Evolutionary conservation across 2,888 invertebrate species (phyloP).

Genomic region (Napeogenes inachia): DNA sequence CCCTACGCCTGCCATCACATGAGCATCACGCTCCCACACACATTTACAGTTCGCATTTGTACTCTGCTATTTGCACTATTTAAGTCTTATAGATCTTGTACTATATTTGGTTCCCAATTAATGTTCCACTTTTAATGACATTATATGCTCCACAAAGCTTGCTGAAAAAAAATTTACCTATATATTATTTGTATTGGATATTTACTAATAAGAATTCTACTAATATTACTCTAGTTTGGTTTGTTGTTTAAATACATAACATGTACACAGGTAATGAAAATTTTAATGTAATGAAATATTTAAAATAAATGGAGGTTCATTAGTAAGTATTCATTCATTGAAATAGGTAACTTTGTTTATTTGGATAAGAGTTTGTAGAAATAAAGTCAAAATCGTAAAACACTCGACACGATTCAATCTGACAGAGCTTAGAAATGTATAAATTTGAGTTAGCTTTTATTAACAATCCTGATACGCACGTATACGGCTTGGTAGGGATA

Average conservation of each 20-base stretch:
- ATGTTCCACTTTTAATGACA: constrained; percentile 26
- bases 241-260: not conserved
- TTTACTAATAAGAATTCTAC: not conserved
- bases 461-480: constrained; percentile 32
- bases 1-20: constrained; percentile 75
- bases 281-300: too few species aligned
- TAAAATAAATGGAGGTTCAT: too few species aligned
- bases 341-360: not conserved
- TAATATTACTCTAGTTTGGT: not conserved
- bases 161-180: constrained; percentile 21
- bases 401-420: constrained; percentile 52
- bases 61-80: constrained; percentile 26
- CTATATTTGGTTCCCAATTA: constrained; percentile 20
- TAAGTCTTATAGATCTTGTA: constrained; percentile 19
- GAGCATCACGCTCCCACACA: constrained; percentile 53
- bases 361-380: constrained; percentile 21
- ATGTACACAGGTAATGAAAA: not conserved
- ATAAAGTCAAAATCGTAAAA: constrained; percentile 36
- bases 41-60: constrained; percentile 47
- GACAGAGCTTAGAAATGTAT: constrained; percentile 71
- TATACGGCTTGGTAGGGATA: constrained; percentile 26
- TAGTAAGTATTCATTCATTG: too few species aligned
- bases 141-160: constrained; percentile 19
- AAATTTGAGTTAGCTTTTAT: constrained; percentile 69
- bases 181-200: too few species aligned